Evolutionary conservation across 2,888 invertebrate species (phyloP).

Genomic region (Protonemura montana): DNA sequence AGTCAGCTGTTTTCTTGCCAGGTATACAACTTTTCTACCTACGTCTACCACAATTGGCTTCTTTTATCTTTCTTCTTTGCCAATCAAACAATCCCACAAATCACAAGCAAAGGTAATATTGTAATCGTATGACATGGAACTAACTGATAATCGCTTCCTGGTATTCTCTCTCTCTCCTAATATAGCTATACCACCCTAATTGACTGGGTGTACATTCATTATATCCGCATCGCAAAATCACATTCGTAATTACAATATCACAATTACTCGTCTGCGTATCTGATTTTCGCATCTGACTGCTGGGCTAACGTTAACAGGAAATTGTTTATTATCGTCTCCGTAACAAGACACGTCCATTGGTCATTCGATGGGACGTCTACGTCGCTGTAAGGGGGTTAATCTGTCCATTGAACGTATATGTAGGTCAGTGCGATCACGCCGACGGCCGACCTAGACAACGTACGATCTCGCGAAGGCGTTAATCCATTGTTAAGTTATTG

Average conservation of each 20-base stretch:
- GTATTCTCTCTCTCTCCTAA: too few relatives aligned
- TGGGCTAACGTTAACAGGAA: background rate
- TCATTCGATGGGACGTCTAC: background rate
- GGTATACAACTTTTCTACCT: too few relatives aligned
- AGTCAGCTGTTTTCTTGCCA: too few relatives aligned
- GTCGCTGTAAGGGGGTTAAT: background rate
- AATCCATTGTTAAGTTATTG: slow-evolving; percentile 4
- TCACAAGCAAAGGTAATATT: too few relatives aligned
- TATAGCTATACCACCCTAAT: too few relatives aligned
- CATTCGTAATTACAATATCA: background rate
- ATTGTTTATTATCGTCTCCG: background rate
- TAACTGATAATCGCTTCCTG: too few relatives aligned
- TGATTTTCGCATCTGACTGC: background rate
- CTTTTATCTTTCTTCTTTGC: too few relatives aligned
- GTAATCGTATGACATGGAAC: too few relatives aligned
- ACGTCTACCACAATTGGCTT: too few relatives aligned
- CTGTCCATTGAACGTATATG: background rate
- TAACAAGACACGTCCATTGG: background rate
- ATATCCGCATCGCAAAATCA: too few relatives aligned
- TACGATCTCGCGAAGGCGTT: background rate
- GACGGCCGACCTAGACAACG: background rate
- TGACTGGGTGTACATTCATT: too few relatives aligned
- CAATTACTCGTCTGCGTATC: background rate
- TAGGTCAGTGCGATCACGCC: background rate
- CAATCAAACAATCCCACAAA: too few relatives aligned